A percentile compares a stretch with the other conserved stretches of the same genome.
Conservation (phyloP, 2,797 vertebrate genomes). For the Acanthurus tractus region DNA sequence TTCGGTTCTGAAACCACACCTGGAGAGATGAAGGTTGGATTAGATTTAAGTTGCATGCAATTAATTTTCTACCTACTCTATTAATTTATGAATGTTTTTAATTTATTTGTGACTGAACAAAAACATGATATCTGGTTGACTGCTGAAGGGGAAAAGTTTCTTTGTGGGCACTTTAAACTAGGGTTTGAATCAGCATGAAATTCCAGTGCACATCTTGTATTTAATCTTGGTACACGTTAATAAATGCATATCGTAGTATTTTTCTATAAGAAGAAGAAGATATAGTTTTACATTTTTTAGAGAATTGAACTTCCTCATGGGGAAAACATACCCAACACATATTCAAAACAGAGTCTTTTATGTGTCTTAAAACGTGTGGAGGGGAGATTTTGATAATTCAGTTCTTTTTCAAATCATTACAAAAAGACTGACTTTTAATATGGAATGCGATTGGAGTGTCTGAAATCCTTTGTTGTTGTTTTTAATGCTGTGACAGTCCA, state of each 20-base stretch:
- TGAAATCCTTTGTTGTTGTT: too few species aligned
- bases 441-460: too few species aligned
- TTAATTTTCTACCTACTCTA: not conserved
- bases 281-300: not conserved
- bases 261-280: not conserved
- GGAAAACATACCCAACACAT: too few species aligned
- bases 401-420: too few species aligned
- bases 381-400: too few species aligned
- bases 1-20: conserved; percentile 99
- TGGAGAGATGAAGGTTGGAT: conserved; percentile 56
- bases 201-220: too few species aligned
- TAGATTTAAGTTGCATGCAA: not conserved
- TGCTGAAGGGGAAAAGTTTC: not conserved
- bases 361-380: not conserved
- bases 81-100: not conserved
- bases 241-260: not conserved
- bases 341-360: not conserved
- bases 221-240: not conserved
- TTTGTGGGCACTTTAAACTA: not conserved
- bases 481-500: too few species aligned
- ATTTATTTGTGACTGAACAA: not conserved
- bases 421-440: too few species aligned
- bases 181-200: not conserved
- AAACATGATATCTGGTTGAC: not conserved
- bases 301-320: too few species aligned